Evolutionary conservation across 92 coral and sea anemone genomes (phyloP).

Genomic region (Virgularia gustaviana): DNA sequence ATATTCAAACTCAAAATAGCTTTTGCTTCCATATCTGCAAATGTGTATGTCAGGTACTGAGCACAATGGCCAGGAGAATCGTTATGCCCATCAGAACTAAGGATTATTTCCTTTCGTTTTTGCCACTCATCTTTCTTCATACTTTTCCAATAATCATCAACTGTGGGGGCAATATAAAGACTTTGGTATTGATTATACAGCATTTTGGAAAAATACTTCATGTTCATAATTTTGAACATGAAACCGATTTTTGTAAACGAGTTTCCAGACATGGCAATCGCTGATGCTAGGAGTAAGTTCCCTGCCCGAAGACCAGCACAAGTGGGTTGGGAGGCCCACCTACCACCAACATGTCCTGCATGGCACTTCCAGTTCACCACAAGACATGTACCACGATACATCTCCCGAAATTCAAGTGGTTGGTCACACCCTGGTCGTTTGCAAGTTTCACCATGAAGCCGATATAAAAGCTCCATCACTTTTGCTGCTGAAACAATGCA

Average conservation of each 20-base stretch:
- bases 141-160: conserved; percentile 36
- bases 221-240: conserved; percentile 25
- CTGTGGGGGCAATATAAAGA: conserved; percentile 42
- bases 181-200: conserved; percentile 37
- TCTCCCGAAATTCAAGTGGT: background rate
- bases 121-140: conserved; percentile 15
- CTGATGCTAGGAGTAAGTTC: conserved; percentile 28
- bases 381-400: conserved; percentile 27
- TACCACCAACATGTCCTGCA: conserved; percentile 32
- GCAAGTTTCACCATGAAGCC: conserved; percentile 26
- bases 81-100: conserved; percentile 40
- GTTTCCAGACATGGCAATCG: conserved; percentile 42
- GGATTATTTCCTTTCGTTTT: conserved; percentile 21
- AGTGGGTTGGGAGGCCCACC: conserved; percentile 44
- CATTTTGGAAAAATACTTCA: conserved; percentile 23
- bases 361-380: conserved; percentile 34
- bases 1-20: conserved; percentile 12
- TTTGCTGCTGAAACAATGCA: conserved; percentile 20
- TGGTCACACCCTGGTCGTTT: conserved; percentile 13
- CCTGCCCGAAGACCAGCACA: conserved; percentile 25
- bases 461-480: conserved; percentile 10
- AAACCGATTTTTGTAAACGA: conserved; percentile 47
- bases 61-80: conserved; percentile 47
- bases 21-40: conserved; percentile 39
- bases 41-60: conserved; percentile 31